These are phyloP conservation scores for Rhinoraja longicauda DNA, from an alignment of 2,797 vertebrate species.

Conservation along the genomic window DNA sequence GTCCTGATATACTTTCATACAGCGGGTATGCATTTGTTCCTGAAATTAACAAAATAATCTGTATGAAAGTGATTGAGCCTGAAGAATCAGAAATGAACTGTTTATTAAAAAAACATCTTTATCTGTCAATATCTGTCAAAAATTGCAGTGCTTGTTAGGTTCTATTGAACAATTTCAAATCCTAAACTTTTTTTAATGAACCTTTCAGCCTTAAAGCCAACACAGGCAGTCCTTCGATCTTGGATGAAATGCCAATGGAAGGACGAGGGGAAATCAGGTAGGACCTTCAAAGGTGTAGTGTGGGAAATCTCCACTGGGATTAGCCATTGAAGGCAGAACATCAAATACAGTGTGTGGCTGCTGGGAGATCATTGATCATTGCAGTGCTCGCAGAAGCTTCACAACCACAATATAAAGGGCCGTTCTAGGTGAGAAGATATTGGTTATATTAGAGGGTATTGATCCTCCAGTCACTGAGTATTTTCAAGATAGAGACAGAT, in stretches of 20 bases:
- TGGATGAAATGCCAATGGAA: background rate
- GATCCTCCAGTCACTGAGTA: too few relatives aligned
- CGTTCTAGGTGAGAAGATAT: too few relatives aligned
- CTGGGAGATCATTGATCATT: background rate
- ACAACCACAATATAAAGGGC: too few relatives aligned
- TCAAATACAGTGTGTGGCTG: background rate
- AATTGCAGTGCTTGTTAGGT: background rate
- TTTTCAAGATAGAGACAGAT: too few relatives aligned
- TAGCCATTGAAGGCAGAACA: background rate
- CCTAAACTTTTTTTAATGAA: background rate
- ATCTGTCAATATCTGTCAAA: background rate
- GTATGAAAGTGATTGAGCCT: background rate
- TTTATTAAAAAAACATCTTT: background rate
- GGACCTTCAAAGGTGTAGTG: background rate
- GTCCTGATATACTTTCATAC: background rate
- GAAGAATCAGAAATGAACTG: background rate
- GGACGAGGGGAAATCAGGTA: background rate
- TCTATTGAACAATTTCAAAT: background rate
- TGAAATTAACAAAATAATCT: background rate
- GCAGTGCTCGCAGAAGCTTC: background rate
- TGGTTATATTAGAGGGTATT: too few relatives aligned
- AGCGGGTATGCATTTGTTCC: background rate
- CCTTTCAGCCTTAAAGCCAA: background rate
- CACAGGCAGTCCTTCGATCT: background rate
- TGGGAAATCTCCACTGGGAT: background rate